A percentile compares a stretch with the other conserved stretches of the same genome.
Evolutionary conservation across 2,113 vertebrate genomes (phyloP).

Genomic region (Seriola dumerili): DNA sequence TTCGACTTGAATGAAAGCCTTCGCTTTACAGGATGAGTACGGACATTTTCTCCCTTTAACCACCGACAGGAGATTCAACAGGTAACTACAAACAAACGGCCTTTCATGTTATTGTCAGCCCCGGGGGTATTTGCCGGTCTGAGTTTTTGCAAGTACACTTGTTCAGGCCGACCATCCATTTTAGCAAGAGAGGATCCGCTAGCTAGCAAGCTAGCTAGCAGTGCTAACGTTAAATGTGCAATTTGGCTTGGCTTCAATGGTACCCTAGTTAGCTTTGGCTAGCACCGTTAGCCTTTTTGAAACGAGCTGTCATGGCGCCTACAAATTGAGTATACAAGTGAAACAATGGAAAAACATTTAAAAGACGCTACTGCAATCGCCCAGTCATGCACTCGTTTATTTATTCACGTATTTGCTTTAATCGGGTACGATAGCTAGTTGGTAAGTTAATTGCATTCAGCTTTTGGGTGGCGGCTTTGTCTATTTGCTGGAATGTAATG

Average conservation of each 20-base stretch:
- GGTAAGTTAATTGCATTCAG: not conserved
- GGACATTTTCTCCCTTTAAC: conserved; percentile 65
- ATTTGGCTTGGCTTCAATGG: conserved; percentile 41
- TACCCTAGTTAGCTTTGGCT: conserved; percentile 58
- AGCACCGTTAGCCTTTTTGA: conserved; percentile 56
- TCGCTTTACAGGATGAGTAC: conserved; percentile 71
- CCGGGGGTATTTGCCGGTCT: not conserved
- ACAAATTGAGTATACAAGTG: conserved; percentile 7
- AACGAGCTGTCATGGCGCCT: conserved; percentile 79
- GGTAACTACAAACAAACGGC: conserved; percentile 55
- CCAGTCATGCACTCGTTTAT: rapidly evolving
- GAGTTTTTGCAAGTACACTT: conserved; percentile 35
- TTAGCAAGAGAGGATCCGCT: conserved; percentile 60
- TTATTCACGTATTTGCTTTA: not conserved
- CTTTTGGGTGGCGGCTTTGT: conserved; percentile 54
- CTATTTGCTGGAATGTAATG: conserved; percentile 78
- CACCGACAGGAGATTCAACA: conserved; percentile 49
- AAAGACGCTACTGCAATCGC: not conserved
- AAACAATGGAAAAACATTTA: conserved; percentile 16
- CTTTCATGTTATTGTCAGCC: conserved; percentile 29
- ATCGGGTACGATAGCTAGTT: not conserved
- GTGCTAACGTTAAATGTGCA: conserved; percentile 59
- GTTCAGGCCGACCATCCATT: conserved; percentile 70
- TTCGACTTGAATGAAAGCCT: conserved; percentile 79
- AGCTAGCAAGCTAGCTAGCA: conserved; percentile 41